Percentiles rank a stretch among this genome's conserved stretches.
These are phyloP conservation scores for Apotomis betuletana DNA, from an alignment of 2,888 invertebrate species.

Conservation along the genomic window DNA sequence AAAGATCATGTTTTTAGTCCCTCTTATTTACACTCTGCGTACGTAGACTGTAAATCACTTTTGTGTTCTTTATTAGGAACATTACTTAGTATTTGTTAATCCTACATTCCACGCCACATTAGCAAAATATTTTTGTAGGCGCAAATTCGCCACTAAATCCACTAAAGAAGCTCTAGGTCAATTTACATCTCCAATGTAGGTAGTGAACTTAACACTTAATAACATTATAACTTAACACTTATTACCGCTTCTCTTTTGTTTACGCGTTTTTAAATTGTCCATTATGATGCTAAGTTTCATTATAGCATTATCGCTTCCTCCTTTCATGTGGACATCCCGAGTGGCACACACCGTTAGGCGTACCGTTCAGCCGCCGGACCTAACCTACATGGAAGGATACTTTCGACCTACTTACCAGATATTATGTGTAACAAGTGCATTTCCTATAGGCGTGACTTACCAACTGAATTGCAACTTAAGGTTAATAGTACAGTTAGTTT, in stretches of 20 bases:
- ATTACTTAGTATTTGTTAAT: too few species aligned
- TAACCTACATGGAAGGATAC: conserved; percentile 46
- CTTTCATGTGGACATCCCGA: conserved; percentile 22
- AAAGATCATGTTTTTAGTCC: too few species aligned
- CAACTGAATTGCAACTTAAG: too few species aligned
- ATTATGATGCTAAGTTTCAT: conserved; percentile 16
- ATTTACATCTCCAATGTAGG: too few species aligned
- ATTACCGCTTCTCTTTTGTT: neutral
- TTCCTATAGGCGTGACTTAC: conserved; percentile 4
- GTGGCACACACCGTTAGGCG: conserved; percentile 52
- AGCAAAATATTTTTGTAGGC: too few species aligned
- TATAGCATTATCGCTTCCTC: conserved; percentile 21
- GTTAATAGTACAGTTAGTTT: too few species aligned
- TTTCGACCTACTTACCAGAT: conserved; percentile 29
- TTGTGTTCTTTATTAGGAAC: too few species aligned
- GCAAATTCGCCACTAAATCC: too few species aligned
- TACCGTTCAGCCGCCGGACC: conserved; percentile 51
- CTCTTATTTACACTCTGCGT: too few species aligned
- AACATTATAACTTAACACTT: neutral
- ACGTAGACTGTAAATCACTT: too few species aligned
- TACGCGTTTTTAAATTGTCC: neutral
- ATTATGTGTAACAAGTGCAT: conserved; percentile 34
- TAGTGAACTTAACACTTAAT: neutral
- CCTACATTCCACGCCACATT: too few species aligned
- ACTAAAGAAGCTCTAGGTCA: too few species aligned